Evolutionary conservation across 2,888 invertebrate species (phyloP), one percentile per base, ranked within the genome.

Genomic region (Calliopum simillimum): DNA sequence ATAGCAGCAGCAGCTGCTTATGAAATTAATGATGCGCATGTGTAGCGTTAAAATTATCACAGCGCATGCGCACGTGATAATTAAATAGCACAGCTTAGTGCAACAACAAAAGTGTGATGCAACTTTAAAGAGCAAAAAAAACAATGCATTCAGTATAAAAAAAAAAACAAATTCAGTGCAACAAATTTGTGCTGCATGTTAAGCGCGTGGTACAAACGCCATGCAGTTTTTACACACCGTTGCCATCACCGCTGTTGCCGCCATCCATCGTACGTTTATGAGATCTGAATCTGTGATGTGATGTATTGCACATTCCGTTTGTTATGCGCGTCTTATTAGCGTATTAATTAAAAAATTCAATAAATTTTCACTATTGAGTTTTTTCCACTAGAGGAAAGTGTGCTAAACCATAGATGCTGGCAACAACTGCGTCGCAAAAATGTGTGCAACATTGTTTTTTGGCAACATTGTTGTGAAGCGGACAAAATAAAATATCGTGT

Each of bases 141-240:
- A 25, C 3, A 6, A 33, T 41, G 16, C 69, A 70, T 65, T 65
- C 47, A 63, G 46, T 23, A 14, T 16, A 44, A 61, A 23, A 58
- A 58, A 19, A 14, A 23, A 47, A 6, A 44, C 21, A 59, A 59
- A 44, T 21, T 19, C 58, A 63, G 61, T 61, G 46, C 59, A 70
- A 70, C 70, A 70, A 70, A 70, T 65, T 66, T 74, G 69, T 76
- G 81, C 81, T 80, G 80, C 80, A 80, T 80, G 80, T 81, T 76
- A 76, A 73, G 68, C 61, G 79, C 79, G 75, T 79, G 81, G 33
- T 33, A 33, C 33, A 80, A 76, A 77, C 81, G 73, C 53, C 55
- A 53, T 23, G 19, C 23, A 53, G 16, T 53, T 53, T 21, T 33
- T 33, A 8, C 33, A 33, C 33, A 33, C 33, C 4, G 2, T 33